These are phyloP conservation scores for Heliornis fulica DNA, from an alignment of 2,113 vertebrate species.

Conservation along the genomic window DNA sequence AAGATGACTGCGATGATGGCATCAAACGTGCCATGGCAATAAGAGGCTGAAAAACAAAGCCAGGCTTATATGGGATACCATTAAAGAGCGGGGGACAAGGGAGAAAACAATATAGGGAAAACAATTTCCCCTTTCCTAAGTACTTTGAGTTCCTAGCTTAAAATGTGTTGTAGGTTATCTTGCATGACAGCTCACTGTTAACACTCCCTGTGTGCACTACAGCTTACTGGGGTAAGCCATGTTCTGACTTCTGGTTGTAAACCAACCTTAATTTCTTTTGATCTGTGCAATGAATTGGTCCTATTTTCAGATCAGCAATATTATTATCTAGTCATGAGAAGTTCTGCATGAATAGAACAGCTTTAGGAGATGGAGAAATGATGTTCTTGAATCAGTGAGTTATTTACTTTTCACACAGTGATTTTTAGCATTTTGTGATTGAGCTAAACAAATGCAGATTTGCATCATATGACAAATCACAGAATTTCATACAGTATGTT, in stretches of 20 bases:
- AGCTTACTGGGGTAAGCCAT: background rate
- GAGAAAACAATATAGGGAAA: background rate
- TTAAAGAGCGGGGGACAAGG: background rate
- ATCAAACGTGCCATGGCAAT: background rate
- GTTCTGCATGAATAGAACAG: background rate
- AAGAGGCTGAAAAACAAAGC: background rate
- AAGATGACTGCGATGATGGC: background rate
- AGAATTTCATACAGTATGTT: background rate
- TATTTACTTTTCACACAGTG: background rate
- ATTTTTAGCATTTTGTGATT: slow-evolving; percentile 9
- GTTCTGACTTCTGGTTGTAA: background rate
- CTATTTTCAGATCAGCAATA: background rate
- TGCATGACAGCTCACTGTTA: background rate
- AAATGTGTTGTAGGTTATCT: background rate
- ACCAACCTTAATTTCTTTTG: slow-evolving; percentile 13
- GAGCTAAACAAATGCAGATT: slow-evolving; percentile 18
- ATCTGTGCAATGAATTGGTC: slow-evolving; percentile 8
- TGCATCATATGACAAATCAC: background rate
- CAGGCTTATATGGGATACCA: background rate
- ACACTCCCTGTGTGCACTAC: background rate
- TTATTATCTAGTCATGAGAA: slow-evolving; percentile 2
- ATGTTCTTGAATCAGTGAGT: background rate
- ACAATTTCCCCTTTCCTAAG: background rate
- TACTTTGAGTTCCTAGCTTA: background rate
- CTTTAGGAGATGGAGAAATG: background rate